Conservation (phyloP, 2,797 vertebrate genomes). For the Trichosurus vulpecula region DNA sequence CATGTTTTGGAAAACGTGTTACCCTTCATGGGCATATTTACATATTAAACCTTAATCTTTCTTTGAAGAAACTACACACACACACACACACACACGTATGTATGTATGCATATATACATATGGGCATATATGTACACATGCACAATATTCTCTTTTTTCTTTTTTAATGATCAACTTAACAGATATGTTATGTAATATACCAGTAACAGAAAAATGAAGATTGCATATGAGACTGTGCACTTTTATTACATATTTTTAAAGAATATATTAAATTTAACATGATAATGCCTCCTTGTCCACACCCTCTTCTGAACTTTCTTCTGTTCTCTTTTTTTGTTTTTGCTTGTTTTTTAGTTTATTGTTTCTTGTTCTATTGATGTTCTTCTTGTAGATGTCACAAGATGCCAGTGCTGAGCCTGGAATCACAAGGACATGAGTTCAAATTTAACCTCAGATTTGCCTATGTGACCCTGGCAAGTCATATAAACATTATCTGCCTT, state of each 20-base stretch:
- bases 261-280: background rate
- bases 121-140: background rate
- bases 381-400: background rate
- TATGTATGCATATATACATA: background rate
- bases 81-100: no score
- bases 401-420: no score
- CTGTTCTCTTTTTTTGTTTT: background rate
- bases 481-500: no score
- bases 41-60: background rate
- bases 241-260: background rate
- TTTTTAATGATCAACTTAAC: background rate
- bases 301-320: no score
- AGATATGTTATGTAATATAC: background rate
- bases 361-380: background rate
- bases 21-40: background rate
- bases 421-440: no score
- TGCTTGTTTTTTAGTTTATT: background rate
- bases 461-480: no score
- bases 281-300: background rate
- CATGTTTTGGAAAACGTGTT: background rate
- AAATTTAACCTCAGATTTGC: no score
- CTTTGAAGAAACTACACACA: background rate
- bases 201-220: background rate
- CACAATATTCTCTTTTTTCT: no score
- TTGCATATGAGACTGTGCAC: background rate